These are phyloP conservation scores for Mobula hypostoma DNA, from an alignment of 2,113 vertebrate genomes.

Conservation along the genomic window DNA sequence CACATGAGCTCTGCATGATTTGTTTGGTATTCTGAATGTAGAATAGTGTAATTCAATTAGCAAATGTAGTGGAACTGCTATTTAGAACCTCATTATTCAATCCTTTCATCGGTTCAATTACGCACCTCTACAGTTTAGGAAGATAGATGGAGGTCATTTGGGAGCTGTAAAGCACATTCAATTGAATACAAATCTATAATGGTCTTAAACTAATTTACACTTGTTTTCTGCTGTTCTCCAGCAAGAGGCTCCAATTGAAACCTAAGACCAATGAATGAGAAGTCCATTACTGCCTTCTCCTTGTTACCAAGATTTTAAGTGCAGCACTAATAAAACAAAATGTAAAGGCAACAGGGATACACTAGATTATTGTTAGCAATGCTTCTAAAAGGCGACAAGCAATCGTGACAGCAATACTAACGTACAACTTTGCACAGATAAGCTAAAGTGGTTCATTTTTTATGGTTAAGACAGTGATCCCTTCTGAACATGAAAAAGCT, in stretches of 20 bases:
- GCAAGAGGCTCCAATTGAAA: conserved; percentile 56
- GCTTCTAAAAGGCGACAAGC: neutral
- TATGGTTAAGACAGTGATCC: neutral
- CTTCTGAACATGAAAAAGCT: too few species aligned
- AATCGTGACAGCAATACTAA: neutral
- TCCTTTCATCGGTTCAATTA: conserved; percentile 72
- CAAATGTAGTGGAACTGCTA: conserved; percentile 47
- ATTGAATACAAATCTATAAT: conserved; percentile 64
- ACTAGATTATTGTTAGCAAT: neutral
- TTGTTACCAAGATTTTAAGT: conserved; percentile 50
- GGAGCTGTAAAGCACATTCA: conserved; percentile 64
- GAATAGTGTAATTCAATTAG: neutral
- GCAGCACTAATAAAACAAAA: conserved; percentile 52
- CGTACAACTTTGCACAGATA: neutral
- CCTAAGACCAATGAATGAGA: conserved; percentile 58
- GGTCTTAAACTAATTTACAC: conserved; percentile 74
- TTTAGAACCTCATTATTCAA: conserved; percentile 66
- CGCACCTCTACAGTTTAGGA: conserved; percentile 65
- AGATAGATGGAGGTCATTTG: conserved; percentile 73
- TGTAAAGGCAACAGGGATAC: neutral
- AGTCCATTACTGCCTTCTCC: conserved; percentile 50
- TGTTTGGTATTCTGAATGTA: conserved; percentile 52
- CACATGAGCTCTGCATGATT: conserved; percentile 57
- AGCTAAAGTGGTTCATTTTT: neutral
- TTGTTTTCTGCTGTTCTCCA: conserved; percentile 60